phyloP scores from a whole-genome alignment of 1,140 invertebrate species.

The Dermatophagoides farinae region DNA sequence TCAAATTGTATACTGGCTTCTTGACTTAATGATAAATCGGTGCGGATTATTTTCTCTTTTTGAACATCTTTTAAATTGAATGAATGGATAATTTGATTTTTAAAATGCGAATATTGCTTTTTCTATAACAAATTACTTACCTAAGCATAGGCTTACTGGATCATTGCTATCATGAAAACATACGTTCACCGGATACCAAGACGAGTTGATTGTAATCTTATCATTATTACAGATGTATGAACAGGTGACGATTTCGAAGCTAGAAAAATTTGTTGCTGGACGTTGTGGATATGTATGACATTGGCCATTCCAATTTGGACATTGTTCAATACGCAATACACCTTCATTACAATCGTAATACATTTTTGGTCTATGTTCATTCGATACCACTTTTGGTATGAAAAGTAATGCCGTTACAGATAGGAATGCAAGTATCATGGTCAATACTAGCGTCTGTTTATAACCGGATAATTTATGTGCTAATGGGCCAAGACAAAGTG shows the following conservation, averaged over 20 bases:
- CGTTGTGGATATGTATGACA: constrained; percentile 13
- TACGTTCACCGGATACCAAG: constrained; percentile 17
- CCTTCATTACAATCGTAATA: constrained; percentile 18
- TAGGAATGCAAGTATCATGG: constrained; percentile 13
- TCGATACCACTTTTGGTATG: constrained; percentile 17
- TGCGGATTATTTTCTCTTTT: background rate
- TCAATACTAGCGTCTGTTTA: constrained; percentile 12
- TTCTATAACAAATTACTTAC: constrained; percentile 3
- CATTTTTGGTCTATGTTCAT: constrained; percentile 13
- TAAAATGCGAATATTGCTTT: too few relatives aligned
- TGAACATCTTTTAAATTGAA: background rate
- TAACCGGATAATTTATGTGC: constrained; percentile 17
- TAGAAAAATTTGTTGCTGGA: constrained; percentile 15
- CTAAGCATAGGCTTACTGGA: constrained; percentile 12
- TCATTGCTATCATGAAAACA: constrained; percentile 16
- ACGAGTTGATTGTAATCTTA: background rate
- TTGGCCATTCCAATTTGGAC: constrained; percentile 19
- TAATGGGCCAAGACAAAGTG: constrained; percentile 17
- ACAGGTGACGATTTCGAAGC: constrained; percentile 17
- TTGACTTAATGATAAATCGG: background rate
- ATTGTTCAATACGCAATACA: constrained; percentile 17
- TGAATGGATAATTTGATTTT: too few relatives aligned
- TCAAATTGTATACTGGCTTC: constrained; percentile 16
- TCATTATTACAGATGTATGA: constrained; percentile 16
- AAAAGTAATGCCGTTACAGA: constrained; percentile 19